These are phyloP conservation scores for Zaprionus tsacasi DNA, from an alignment of 1,140 invertebrate genomes.

Conservation along the genomic window DNA sequence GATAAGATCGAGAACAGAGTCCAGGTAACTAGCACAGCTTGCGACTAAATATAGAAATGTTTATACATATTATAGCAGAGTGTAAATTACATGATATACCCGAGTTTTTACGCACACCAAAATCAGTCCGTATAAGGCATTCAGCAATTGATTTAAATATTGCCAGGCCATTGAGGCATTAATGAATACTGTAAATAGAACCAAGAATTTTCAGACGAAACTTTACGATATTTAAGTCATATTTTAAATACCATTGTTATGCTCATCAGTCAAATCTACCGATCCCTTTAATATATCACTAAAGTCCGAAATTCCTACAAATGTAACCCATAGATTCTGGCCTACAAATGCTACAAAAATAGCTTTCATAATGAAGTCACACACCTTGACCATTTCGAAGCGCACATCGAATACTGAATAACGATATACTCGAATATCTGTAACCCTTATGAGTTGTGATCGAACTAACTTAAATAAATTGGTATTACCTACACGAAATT, in stretches of 20 bases:
- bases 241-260: not conserved
- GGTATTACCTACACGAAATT: not conserved
- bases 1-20: not conserved
- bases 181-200: too few relatives aligned
- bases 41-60: not conserved
- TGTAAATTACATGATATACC: conserved; percentile 11
- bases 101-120: conserved; percentile 28
- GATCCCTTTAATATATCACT: too few relatives aligned
- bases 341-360: not conserved
- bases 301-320: not conserved
- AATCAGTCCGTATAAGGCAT: conserved; percentile 19
- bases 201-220: not conserved
- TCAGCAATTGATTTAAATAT: conserved; percentile 6
- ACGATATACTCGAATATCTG: not conserved
- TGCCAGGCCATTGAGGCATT: not conserved
- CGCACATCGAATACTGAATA: not conserved
- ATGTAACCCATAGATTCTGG: not conserved
- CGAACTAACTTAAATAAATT: not conserved
- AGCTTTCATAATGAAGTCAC: not conserved
- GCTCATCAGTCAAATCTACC: not conserved
- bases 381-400: not conserved
- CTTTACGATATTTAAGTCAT: not conserved
- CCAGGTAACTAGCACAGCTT: conserved; percentile 18
- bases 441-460: not conserved
- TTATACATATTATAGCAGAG: not conserved